Percentiles rank a stretch among this genome's conserved stretches.
phyloP scores from a whole-genome alignment of 2,113 vertebrate genomes.

The Centropus unirufus region DNA sequence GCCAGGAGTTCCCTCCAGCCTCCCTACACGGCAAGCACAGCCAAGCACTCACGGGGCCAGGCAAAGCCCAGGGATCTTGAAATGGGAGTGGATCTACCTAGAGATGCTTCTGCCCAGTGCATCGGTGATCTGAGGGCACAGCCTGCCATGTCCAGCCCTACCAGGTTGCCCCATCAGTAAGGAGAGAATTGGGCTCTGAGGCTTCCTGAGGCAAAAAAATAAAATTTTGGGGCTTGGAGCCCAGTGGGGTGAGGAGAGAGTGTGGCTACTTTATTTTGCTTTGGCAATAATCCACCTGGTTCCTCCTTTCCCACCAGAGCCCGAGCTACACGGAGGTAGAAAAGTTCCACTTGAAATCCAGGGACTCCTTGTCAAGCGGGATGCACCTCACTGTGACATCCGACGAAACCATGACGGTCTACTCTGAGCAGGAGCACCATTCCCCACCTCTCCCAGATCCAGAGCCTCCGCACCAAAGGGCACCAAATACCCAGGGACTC shows the following conservation, averaged over 20 bases:
- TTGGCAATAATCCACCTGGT: background rate
- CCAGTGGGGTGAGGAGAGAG: background rate
- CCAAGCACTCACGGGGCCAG: accelerated
- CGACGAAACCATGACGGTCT: constrained; percentile 74
- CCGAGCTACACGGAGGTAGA: constrained; percentile 75
- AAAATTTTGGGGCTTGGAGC: background rate
- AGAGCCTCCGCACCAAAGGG: constrained; percentile 60
- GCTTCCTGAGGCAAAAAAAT: background rate
- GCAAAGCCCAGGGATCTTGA: background rate
- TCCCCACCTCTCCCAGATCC: constrained; percentile 30
- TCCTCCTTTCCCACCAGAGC: constrained; percentile 73
- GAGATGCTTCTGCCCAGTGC: background rate
- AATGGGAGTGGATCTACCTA: background rate
- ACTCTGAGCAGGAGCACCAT: constrained; percentile 71
- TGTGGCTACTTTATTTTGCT: background rate
- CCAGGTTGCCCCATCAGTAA: background rate
- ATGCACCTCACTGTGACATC: constrained; percentile 75
- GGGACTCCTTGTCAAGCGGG: constrained; percentile 78
- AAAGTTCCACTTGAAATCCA: constrained; percentile 75
- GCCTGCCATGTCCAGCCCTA: background rate
- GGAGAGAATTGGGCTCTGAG: background rate
- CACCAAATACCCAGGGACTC: constrained; percentile 71
- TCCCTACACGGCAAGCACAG: background rate
- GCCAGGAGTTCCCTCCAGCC: background rate
- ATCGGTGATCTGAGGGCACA: background rate